These are phyloP conservation scores for Pteropus rufus DNA, from an alignment of 2,797 vertebrate species.

Conservation along the genomic window DNA sequence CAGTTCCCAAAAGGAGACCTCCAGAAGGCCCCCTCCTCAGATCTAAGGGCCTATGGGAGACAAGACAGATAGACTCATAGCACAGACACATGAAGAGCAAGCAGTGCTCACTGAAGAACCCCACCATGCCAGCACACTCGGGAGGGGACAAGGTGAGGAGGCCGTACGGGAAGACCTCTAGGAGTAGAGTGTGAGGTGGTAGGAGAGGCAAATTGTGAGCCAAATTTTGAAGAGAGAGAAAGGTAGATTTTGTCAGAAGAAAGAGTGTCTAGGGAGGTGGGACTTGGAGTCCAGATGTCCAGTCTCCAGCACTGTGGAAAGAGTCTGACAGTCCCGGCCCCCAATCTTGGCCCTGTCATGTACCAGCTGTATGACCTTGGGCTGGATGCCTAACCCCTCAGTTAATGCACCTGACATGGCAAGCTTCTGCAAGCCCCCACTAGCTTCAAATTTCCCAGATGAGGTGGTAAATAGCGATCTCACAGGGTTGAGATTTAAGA, in stretches of 20 bases:
- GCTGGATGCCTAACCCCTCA: neutral
- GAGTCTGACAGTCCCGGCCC: neutral
- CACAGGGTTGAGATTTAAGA: neutral
- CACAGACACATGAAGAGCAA: neutral
- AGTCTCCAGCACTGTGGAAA: neutral
- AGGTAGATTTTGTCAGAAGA: neutral
- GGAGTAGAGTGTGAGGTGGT: neutral
- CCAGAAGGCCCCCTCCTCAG: neutral
- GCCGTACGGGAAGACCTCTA: neutral
- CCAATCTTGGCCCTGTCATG: neutral
- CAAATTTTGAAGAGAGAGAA: neutral
- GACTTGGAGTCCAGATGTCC: neutral
- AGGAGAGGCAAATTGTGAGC: neutral
- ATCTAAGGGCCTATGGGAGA: neutral
- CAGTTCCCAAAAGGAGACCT: neutral
- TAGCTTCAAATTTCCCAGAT: neutral
- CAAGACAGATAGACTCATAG: neutral
- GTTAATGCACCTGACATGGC: neutral
- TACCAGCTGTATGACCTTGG: neutral
- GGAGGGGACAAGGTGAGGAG: neutral
- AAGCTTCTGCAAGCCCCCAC: neutral
- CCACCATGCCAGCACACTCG: rapidly evolving
- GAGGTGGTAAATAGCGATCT: neutral
- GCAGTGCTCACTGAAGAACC: neutral
- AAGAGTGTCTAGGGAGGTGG: neutral